Evolutionary conservation across 2,888 invertebrate genomes (phyloP).

Genomic region (Horisme vitalbata): DNA sequence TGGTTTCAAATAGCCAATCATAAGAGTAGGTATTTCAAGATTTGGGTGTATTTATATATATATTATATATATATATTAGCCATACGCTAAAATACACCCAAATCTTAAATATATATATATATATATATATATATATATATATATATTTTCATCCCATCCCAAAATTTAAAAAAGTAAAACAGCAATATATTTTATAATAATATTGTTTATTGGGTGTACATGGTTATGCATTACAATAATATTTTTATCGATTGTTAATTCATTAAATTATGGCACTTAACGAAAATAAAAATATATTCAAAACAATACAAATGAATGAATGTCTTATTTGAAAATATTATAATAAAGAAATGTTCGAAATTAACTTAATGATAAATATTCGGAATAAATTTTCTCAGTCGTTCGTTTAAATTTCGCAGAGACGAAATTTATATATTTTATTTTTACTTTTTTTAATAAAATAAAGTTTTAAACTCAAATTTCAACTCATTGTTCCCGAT

Average conservation of each 20-base stretch:
- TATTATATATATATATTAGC: too few relatives aligned
- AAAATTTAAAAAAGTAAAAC: conserved; percentile 41
- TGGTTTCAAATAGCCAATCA: too few relatives aligned
- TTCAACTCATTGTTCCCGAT: conserved; percentile 78
- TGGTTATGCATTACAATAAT: conserved; percentile 81
- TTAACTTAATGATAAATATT: conserved; percentile 44
- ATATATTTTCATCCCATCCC: too few relatives aligned
- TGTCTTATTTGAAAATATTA: conserved; percentile 58
- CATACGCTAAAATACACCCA: too few relatives aligned
- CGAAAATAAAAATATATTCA: conserved; percentile 63
- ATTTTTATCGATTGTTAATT: conserved; percentile 79
- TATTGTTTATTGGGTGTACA: conserved; percentile 80
- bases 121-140: too few relatives aligned
- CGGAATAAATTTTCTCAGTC: conserved; percentile 81
- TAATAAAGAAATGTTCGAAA: conserved; percentile 36
- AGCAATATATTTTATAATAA: conserved; percentile 55
- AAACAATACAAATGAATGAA: conserved; percentile 69
- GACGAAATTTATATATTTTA: conserved; percentile 70
- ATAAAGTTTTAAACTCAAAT: conserved; percentile 71
- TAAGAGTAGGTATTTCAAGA: too few relatives aligned
- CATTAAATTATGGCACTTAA: conserved; percentile 83
- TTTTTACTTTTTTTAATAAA: conserved; percentile 65
- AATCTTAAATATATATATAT: too few relatives aligned
- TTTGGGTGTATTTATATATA: too few relatives aligned
- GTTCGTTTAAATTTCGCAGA: conserved; percentile 74